Percentiles rank a stretch among this genome's conserved stretches.
Evolutionary conservation across 2,113 vertebrate species (phyloP).

Genomic region (Lethenteron reissneri): DNA sequence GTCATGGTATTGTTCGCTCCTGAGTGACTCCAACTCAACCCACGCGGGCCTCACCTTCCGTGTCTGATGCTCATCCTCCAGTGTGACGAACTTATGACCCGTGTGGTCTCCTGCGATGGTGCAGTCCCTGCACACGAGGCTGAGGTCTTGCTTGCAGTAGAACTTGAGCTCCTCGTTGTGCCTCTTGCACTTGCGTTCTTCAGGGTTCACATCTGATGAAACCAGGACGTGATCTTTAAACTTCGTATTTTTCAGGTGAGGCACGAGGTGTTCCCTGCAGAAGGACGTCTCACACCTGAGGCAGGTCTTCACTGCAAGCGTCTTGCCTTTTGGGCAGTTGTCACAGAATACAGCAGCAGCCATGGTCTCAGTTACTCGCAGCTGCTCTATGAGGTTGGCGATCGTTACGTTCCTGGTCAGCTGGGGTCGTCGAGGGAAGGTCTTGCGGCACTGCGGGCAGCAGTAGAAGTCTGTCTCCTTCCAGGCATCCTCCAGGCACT

Average conservation of each 20-base stretch:
- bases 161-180: slow-evolving; percentile 7
- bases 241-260: background rate
- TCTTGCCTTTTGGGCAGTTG: slow-evolving; percentile 3
- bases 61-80: slow-evolving; percentile 5
- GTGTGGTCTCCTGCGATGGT: slow-evolving; percentile 5
- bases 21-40: too few species aligned
- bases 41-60: background rate
- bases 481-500: too few species aligned
- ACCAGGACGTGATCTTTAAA: slow-evolving; percentile 5
- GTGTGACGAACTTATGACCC: background rate
- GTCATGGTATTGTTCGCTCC: too few species aligned
- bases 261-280: slow-evolving; percentile 4
- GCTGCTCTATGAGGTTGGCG: too few species aligned
- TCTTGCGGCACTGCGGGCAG: too few species aligned
- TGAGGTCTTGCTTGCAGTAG: slow-evolving; percentile 7
- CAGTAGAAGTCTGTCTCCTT: too few species aligned
- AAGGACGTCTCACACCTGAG: slow-evolving; percentile 10
- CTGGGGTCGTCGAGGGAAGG: too few species aligned
- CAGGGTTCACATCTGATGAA: background rate
- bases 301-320: slow-evolving; percentile 7
- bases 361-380: too few species aligned
- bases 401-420: too few species aligned
- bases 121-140: slow-evolving; percentile 8
- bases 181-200: background rate
- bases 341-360: slow-evolving; percentile 6